Percentiles rank a stretch among this genome's conserved stretches.
Conservation (phyloP, 2,888 invertebrate species). For the Cheilosia vulpina region DNA sequence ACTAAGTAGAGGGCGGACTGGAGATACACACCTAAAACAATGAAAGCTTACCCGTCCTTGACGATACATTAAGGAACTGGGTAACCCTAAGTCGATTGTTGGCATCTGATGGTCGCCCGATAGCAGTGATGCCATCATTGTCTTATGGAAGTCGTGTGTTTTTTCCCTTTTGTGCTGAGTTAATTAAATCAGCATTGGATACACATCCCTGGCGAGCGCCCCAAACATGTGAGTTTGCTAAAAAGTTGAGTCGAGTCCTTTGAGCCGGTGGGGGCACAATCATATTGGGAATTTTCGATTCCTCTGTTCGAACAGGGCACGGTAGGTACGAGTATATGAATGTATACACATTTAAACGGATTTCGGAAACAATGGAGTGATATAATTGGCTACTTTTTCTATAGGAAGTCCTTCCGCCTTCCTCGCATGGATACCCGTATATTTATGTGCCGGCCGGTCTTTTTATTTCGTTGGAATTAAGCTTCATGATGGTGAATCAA, state of each 20-base stretch:
- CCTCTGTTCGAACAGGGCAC: background rate
- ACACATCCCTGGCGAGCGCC: constrained; percentile 23
- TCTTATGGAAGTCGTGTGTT: background rate
- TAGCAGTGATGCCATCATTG: background rate
- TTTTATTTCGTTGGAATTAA: constrained; percentile 44
- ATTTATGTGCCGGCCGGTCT: background rate
- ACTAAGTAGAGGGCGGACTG: constrained; percentile 8
- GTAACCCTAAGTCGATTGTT: constrained; percentile 62
- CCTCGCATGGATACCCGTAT: background rate
- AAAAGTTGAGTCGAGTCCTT: background rate
- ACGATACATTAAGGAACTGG: constrained; percentile 56
- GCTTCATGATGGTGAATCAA: constrained; percentile 58
- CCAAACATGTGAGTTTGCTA: constrained; percentile 55
- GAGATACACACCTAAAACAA: constrained; percentile 16
- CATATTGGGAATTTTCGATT: constrained; percentile 42
- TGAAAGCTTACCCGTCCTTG: background rate
- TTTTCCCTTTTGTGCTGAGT: constrained; percentile 49
- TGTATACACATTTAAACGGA: constrained; percentile 53
- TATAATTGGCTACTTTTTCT: constrained; percentile 63
- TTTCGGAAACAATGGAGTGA: constrained; percentile 63
- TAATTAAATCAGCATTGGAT: constrained; percentile 71
- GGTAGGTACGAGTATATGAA: background rate
- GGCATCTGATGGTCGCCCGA: constrained; percentile 12
- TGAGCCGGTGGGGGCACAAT: background rate
- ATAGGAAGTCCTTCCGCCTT: constrained; percentile 14